A percentile compares a stretch with the other conserved stretches of the same genome.
Evolutionary conservation across 2,888 invertebrate species (phyloP).

Genomic region (Salticus scenicus): DNA sequence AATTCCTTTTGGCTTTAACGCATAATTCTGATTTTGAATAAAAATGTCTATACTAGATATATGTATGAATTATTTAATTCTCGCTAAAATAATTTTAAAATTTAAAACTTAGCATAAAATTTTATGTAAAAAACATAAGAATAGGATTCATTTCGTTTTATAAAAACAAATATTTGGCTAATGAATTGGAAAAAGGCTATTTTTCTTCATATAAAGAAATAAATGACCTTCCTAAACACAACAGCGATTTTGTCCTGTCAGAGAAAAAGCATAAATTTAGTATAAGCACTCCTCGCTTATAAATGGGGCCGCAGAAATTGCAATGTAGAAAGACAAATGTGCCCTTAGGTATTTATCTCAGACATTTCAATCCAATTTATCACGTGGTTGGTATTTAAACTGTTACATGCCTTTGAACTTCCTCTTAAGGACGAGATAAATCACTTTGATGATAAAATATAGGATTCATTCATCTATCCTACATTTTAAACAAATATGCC

Average conservation of each 20-base stretch:
- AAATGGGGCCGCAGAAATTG: neutral
- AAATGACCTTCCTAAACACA: neutral
- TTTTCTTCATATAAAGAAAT: neutral
- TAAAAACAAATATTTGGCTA: neutral
- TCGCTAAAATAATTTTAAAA: no score
- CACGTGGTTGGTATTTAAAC: slow-evolving; percentile 1
- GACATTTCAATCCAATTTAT: neutral
- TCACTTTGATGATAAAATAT: neutral
- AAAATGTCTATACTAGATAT: no score
- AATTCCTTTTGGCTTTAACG: no score
- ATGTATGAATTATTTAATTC: no score
- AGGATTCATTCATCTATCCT: neutral
- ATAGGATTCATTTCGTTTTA: no score
- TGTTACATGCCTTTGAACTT: neutral
- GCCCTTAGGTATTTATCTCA: slow-evolving; percentile 1
- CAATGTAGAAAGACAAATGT: neutral
- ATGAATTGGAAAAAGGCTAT: neutral
- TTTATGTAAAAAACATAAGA: no score
- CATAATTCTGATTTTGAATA: no score
- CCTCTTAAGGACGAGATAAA: neutral
- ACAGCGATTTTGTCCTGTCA: neutral
- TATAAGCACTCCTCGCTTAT: slow-evolving; percentile 6
- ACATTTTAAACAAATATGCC: no score
- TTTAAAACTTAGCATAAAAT: no score
- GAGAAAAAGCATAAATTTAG: neutral